phyloP scores from a whole-genome alignment of 92 coral and sea anemone genomes.

The Zoanthus solanderi region DNA sequence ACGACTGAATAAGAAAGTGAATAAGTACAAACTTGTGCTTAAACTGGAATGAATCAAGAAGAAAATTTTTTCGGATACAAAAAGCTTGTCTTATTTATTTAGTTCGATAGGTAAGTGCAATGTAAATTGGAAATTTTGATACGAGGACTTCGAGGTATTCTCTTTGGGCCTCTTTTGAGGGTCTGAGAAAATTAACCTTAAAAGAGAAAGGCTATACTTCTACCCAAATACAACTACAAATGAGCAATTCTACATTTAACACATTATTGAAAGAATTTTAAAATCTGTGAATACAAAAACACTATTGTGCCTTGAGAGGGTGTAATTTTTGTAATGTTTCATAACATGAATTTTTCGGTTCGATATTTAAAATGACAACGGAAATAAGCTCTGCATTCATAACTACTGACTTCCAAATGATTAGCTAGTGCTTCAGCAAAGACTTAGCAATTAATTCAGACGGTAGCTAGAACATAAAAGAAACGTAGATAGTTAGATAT shows the following conservation, averaged over 20 bases:
- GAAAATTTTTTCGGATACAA: background rate
- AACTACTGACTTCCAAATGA: too few species aligned
- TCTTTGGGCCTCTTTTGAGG: background rate
- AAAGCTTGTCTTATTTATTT: background rate
- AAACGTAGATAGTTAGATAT: background rate
- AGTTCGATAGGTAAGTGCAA: background rate
- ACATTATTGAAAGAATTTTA: background rate
- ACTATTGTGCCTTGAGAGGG: background rate
- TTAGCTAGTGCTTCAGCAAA: too few species aligned
- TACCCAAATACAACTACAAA: too few species aligned
- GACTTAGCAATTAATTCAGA: too few species aligned
- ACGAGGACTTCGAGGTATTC: background rate
- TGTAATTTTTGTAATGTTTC: background rate
- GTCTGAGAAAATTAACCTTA: background rate
- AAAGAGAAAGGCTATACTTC: background rate
- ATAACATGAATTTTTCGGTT: background rate
- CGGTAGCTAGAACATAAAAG: too few species aligned
- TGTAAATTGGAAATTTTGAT: background rate
- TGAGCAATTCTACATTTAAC: background rate
- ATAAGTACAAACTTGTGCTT: background rate
- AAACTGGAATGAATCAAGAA: background rate
- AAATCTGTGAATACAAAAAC: background rate
- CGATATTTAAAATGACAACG: too few species aligned
- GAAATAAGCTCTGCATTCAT: too few species aligned
- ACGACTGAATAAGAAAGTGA: background rate